Base-by-base conservation (phyloP, 2,888 invertebrate species). In the Gasteruption jaculator region DNA sequence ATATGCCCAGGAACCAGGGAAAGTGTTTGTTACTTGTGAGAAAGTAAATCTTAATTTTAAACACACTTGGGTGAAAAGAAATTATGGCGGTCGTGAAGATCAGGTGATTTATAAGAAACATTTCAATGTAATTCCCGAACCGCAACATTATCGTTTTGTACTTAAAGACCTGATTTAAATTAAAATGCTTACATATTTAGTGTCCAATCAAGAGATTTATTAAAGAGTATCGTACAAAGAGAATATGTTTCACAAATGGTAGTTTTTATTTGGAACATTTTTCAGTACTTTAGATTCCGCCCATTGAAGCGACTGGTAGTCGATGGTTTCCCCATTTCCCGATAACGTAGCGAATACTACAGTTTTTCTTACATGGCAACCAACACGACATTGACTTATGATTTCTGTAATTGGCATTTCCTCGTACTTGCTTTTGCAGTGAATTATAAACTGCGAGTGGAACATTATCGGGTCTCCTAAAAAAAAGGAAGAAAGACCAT, bases 11-110 rank as follows among this genome's bases (percentile, higher is more conserved):
- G 81, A 83, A 57, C 74, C 84, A 25, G 94, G 94, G 0, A 79
- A 73, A 61, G 91, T 94, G 0, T 70, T 83, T 11, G 76, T 92
- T 0, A 86, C 91, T 0, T 87, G 87, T 71, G 94, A 95, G 63
- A 80, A 83, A 58, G 76, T 85, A 39, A 81, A 90, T 45, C 85
- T 85, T 0, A 79, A 88, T 57, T 89, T 86, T 82, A 78, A 83
- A 11, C 86, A 88, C 58, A 75, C 78, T 0, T 86, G 89, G 85
- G 75, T 90, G 20, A 75, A 80, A 59, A 71, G 78, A 46, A 68
- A 79, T 59, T 84, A 87, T 65, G 74, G 73, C 0, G 81, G 81
- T 0, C 73, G 86, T 41, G 73, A 82, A 56, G 73, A 78, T 2
- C 79, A 81, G 53, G 76, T 74, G 2, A 84, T 91, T 49, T 81